phyloP scores from a whole-genome alignment of 2,888 invertebrate genomes.

The Limenitis camilla region DNA sequence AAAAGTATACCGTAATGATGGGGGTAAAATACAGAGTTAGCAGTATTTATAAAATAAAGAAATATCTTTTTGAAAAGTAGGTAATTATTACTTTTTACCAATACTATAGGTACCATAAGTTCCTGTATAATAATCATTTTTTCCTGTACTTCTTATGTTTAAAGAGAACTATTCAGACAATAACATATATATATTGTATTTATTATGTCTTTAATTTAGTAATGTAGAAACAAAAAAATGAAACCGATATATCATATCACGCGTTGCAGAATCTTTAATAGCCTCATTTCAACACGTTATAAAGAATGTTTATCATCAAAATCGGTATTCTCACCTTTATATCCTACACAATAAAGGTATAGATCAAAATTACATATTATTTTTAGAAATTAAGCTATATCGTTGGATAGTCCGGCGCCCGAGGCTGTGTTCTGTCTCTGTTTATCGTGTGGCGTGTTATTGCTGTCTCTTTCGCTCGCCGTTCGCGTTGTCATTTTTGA shows the following conservation, averaged over 20 bases:
- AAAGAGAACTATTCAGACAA: too few species aligned
- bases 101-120: too few species aligned
- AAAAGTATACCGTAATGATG: too few species aligned
- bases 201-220: too few species aligned
- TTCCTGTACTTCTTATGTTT: too few species aligned
- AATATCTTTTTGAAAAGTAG: too few species aligned
- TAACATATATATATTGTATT: too few species aligned
- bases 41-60: too few species aligned
- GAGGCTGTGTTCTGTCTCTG: constrained; percentile 38
- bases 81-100: too few species aligned
- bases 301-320: constrained; percentile 42
- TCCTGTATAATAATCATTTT: too few species aligned
- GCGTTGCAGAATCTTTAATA: constrained; percentile 44
- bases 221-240: too few species aligned
- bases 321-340: constrained; percentile 30
- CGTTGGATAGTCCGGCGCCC: constrained; percentile 51
- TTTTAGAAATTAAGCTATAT: constrained; percentile 39
- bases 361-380: constrained; percentile 28
- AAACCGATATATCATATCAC: constrained; percentile 20
- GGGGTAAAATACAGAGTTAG: too few species aligned
- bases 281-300: constrained; percentile 60
- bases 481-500: constrained; percentile 65
- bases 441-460: constrained; percentile 27
- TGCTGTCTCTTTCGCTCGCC: constrained; percentile 26
- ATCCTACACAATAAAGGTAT: constrained; percentile 29